Evolutionary conservation across 2,888 invertebrate species (phyloP).

Genomic region (Pachycephus smyrnensis): DNA sequence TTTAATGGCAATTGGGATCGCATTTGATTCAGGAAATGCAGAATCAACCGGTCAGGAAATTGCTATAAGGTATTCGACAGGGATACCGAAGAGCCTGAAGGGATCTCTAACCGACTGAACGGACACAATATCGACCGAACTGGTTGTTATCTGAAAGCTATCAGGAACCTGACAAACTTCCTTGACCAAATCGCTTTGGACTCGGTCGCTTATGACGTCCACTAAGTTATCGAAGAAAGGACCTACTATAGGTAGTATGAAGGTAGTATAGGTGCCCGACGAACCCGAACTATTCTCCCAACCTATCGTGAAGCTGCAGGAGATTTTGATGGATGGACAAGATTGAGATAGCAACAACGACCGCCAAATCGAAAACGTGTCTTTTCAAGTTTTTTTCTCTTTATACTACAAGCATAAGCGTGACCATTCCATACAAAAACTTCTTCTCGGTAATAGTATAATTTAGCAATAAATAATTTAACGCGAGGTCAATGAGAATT

Average conservation of each 20-base stretch:
- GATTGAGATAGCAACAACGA: background rate
- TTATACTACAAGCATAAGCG: too few relatives aligned
- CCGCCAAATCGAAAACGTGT: background rate
- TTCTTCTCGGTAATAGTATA: too few relatives aligned
- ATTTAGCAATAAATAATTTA: too few relatives aligned
- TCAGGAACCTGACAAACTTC: constrained; percentile 5
- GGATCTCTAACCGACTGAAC: background rate
- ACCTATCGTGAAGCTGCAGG: background rate
- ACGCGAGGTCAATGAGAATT: background rate
- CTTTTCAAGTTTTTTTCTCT: background rate
- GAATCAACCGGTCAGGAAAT: background rate
- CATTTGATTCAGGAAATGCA: background rate
- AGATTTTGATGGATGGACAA: background rate
- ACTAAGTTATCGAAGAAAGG: constrained; percentile 13
- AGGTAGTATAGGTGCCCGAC: background rate
- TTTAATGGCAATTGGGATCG: background rate
- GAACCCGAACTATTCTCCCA: background rate
- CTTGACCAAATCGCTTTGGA: constrained; percentile 1
- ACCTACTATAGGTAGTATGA: background rate
- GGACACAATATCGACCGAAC: background rate
- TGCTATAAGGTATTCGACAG: too few relatives aligned
- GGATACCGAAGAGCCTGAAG: background rate
- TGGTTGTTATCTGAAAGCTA: background rate
- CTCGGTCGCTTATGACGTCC: constrained; percentile 1
- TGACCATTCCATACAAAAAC: background rate